Conservation (phyloP, 2,888 invertebrate species). For the Sericinus montela region DNA sequence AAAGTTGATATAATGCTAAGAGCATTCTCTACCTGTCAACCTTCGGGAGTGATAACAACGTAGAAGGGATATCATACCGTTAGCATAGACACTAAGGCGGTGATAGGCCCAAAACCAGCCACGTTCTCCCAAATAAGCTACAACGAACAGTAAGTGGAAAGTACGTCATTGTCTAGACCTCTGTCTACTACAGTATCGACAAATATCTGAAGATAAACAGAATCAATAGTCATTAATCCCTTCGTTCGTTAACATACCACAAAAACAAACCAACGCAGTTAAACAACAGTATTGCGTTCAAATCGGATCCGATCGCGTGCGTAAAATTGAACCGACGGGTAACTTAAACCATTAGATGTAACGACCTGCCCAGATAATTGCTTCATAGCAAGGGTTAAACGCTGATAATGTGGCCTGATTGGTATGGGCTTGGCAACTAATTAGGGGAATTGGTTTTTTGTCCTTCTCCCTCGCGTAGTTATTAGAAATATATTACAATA, state of each 20-base stretch:
- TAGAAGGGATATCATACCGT: too few relatives aligned
- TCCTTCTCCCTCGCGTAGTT: conserved; percentile 2
- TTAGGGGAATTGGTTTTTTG: conserved; percentile 36
- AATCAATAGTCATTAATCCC: background rate
- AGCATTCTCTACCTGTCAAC: too few relatives aligned
- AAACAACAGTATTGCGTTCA: conserved; percentile 5
- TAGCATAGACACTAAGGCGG: too few relatives aligned
- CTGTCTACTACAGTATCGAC: too few relatives aligned
- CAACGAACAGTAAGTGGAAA: too few relatives aligned
- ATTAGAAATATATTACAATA: conserved; percentile 8
- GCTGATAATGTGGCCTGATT: conserved; percentile 52
- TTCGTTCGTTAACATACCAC: background rate
- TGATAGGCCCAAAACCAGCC: too few relatives aligned
- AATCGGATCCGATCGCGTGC: conserved; percentile 55
- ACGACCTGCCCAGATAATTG: conserved; percentile 57
- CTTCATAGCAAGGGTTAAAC: conserved; percentile 63
- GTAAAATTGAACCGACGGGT: conserved; percentile 33
- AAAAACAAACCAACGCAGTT: conserved; percentile 2
- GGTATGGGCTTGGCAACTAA: conserved; percentile 40
- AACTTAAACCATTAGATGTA: conserved; percentile 56
- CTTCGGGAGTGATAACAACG: too few relatives aligned
- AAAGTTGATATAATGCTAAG: too few relatives aligned
- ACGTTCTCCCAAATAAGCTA: too few relatives aligned
- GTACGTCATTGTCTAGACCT: too few relatives aligned
- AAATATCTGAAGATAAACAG: too few relatives aligned